Base-by-base conservation (phyloP, 1,140 invertebrate genomes). In the Artemia franciscana region DNA sequence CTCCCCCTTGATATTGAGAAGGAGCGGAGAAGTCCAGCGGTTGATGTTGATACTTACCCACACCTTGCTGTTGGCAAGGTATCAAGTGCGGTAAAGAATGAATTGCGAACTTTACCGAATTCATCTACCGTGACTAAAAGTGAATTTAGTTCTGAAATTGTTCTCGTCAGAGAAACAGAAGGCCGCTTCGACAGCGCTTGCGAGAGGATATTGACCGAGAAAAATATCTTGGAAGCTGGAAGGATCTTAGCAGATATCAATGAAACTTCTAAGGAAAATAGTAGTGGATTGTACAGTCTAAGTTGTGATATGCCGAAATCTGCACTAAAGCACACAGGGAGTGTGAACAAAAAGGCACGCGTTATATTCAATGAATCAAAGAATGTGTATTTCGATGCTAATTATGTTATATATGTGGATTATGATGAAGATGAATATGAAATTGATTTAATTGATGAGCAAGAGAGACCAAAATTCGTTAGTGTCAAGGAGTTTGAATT, bases 361-460 rank as follows among this genome's bases (percentile, higher is more conserved):
- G 86, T 89, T 0, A 80, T 85, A 9, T 88, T 89, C 67, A 84
- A 88, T 70, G 86, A 89, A 73, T 84, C 82, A 65, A 78, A 83
- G 23, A 89, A 89, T 73, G 84, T 86, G 72, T 88, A 86, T 73
- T 88, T 88, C 70, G 86, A 88, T 62, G 85, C 85, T 2, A 85
- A 89, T 73, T 89, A 89, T 68, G 87, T 89, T 65, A 88, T 89
- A 67, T 73, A 88, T 24, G 86, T 88, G 58, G 80, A 85, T 39
- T 85, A 88, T 68, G 85, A 88, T 69, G 85, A 84, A 66, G 83
- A 84, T 63, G 83, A 83, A 67, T 18, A 65, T 23, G 83, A 84
- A 57, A 84, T 85, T 68, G 60, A 66, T 26, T 30, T 60, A 25
- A 25, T 39, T 28, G 67, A 67, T 15, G 65, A 68, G 75, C 69